Evolutionary conservation across 2,113 vertebrate species (phyloP), one percentile per base, ranked within the genome.

Genomic region (Pseudopipra pipra): DNA sequence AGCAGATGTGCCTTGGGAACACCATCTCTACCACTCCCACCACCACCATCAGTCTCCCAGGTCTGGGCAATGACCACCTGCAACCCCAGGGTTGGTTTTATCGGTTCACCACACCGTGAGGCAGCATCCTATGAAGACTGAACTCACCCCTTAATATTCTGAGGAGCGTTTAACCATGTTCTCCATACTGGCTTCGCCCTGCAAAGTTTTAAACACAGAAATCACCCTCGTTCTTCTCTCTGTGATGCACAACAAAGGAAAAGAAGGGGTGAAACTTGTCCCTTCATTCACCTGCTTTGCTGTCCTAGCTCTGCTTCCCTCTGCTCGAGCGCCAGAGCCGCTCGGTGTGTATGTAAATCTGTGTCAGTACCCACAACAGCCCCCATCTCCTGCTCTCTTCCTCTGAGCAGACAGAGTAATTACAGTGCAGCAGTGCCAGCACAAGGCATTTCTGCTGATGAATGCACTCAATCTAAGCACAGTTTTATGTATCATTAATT

Each of bases 401-500:
- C 85, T 93, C 79, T 51, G 97, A 98, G 98, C 94, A 54, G 88
- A 97, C 93, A 59, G 96, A 96, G 97, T 98, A 98, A 98, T 98
- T 98, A 98, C 98, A 98, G 98, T 96, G 98, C 93, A 97, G 96
- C 58, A 97, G 97, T 97, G 98, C 96, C 97, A 93, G 97, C 97
- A 93, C 10, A 49, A 98, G 96, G 96, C 87, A 97, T 97, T 98
- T 98, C 97, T 95, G 98, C 97, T 98, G 98, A 98, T 97, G 97
- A 98, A 99, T 96, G 98, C 98, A 97, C 92, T 95, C 95, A 94
- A 97, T 97, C 97, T 97, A 93, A 96, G 95, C 95, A 96, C 95
- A 95, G 96, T 97, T 98, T 98, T 99, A 99, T 99, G 98, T 99
- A 96, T 98, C 99, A 99, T 99, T 99, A 98, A 98, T 97, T 98